phyloP scores from a whole-genome alignment of 2,113 vertebrate genomes.

The Nothocercus nigrocapillus region DNA sequence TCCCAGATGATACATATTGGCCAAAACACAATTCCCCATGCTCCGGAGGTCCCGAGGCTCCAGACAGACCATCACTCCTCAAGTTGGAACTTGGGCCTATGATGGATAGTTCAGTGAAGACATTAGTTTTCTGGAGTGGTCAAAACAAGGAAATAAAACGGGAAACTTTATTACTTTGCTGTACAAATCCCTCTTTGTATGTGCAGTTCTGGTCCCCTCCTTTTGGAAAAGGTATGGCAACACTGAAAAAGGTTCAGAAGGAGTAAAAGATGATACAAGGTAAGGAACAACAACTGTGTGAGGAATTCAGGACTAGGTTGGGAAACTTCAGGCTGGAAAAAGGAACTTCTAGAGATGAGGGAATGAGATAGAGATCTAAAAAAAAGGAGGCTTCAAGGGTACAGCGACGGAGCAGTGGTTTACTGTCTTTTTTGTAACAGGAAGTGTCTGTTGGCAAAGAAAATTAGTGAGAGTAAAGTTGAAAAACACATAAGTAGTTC shows the following conservation, averaged over 20 bases:
- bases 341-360: neutral
- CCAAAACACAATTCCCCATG: neutral
- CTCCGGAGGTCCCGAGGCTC: neutral
- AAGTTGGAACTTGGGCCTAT: neutral
- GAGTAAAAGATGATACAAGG: neutral
- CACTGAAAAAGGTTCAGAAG: neutral
- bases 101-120: neutral
- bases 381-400: neutral
- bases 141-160: neutral
- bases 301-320: neutral
- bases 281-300: neutral
- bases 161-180: fast-evolving
- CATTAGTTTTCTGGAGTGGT: neutral
- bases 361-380: neutral
- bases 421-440: neutral
- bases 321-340: neutral
- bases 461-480: neutral
- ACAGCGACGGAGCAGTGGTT: fast-evolving
- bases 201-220: neutral
- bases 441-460: neutral
- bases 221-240: neutral
- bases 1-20: neutral
- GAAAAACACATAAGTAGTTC: fast-evolving
- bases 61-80: neutral
- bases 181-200: neutral